Conservation (phyloP, 2,888 invertebrate species). For the Protodeltote pygarga region DNA sequence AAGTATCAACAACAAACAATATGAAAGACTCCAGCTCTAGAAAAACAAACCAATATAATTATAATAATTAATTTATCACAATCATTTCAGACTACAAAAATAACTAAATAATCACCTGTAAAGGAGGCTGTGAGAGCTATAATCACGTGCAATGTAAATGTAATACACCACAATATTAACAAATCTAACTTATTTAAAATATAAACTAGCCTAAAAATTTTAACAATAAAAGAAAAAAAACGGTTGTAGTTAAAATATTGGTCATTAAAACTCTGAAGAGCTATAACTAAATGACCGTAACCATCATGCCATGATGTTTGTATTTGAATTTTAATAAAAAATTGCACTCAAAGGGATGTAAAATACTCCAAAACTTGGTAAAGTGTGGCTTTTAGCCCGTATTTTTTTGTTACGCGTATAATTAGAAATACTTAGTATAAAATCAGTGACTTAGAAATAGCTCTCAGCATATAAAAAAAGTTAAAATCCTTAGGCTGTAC, state of each 20-base stretch:
- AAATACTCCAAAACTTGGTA: conserved; percentile 84
- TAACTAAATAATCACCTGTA: conserved; percentile 71
- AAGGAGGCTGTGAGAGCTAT: conserved; percentile 83
- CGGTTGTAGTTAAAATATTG: conserved; percentile 81
- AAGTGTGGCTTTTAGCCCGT: conserved; percentile 77
- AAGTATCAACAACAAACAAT: conserved; percentile 80
- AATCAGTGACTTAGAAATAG: conserved; percentile 86
- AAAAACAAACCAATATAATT: conserved; percentile 74
- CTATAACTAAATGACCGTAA: conserved; percentile 85
- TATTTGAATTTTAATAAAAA: conserved; percentile 73
- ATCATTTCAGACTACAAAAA: conserved; percentile 82
- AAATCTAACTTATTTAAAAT: conserved; percentile 85
- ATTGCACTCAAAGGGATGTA: conserved; percentile 81
- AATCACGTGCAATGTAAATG: conserved; percentile 82
- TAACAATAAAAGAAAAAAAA: conserved; percentile 83
- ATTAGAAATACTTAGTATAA: conserved; percentile 81
- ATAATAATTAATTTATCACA: conserved; percentile 81
- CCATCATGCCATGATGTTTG: conserved; percentile 85
- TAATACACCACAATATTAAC: conserved; percentile 84
- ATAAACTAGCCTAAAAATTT: conserved; percentile 87
- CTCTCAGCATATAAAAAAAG: conserved; percentile 85
- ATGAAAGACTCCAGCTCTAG: conserved; percentile 63
- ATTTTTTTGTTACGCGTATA: conserved; percentile 68
- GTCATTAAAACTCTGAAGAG: conserved; percentile 85
- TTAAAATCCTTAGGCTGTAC: conserved; percentile 87